Evolutionary conservation across 2,797 vertebrate genomes (phyloP).

Genomic region (Tangara arthus): DNA sequence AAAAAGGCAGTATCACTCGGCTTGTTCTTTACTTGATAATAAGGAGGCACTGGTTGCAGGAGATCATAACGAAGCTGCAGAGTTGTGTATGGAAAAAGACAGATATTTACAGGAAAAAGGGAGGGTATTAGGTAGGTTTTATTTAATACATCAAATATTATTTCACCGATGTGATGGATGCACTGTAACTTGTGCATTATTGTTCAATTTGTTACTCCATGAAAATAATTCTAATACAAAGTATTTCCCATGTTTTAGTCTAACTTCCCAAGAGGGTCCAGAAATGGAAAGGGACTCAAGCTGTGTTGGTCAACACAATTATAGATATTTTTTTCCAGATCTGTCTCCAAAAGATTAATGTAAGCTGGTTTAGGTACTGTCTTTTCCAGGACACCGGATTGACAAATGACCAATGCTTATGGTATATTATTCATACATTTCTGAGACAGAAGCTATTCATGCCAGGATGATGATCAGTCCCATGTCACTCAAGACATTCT

Average conservation of each 20-base stretch:
- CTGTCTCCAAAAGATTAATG: neutral
- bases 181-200: neutral
- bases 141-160: neutral
- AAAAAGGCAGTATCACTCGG: neutral
- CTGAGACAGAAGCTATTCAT: neutral
- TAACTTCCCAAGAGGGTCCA: constrained; percentile 10
- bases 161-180: neutral
- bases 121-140: neutral
- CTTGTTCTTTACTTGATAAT: neutral
- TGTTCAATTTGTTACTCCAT: neutral
- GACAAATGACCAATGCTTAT: neutral
- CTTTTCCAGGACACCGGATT: neutral
- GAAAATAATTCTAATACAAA: constrained; percentile 55
- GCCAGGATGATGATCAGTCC: neutral
- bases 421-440: neutral
- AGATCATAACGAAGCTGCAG: neutral
- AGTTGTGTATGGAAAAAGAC: neutral
- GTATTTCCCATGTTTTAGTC: constrained; percentile 25
- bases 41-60: neutral
- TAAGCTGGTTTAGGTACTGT: neutral
- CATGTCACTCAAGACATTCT: neutral
- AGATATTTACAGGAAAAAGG: neutral
- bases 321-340: neutral
- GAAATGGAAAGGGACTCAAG: neutral
- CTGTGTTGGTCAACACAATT: neutral